Base-by-base conservation (phyloP, 2,797 vertebrate genomes). In the Parauchenoglanis ngamensis region DNA sequence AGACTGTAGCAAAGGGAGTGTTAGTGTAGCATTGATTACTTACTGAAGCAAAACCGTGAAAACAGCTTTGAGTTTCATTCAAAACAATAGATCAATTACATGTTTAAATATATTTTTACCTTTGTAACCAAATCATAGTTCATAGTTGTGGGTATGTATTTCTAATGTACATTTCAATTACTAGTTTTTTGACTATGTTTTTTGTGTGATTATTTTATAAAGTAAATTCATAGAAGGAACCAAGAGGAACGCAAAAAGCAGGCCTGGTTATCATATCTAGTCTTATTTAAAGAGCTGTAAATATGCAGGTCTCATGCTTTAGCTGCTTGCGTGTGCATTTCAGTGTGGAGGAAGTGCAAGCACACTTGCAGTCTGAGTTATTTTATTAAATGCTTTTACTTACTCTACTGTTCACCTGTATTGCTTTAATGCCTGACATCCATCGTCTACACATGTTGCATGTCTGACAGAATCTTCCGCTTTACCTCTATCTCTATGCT, bases 401-500 rank as follows among this genome's bases (percentile, higher is more conserved):
- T 65, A 28, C 57, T 49, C 4, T 83, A 31, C 59, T n/a, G 57
- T n/a, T 67, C 44, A 82, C 44, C 80, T 52, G 8, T 67, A 31
- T 65, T 49, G 13, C 25, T 82, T 65, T 52, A 82, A 65, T 81
- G 28, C 25, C 25, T 49, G 3, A n/a, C 4, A 49, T 65, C 13
- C 7, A n/a, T 81, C 6, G 1, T 28, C 13, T 81, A n/a, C 13
- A 81, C n/a, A 19, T 81, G 57, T 49, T 3, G 1, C 40, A 65
- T 82, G 15, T 65, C 61, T 67, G 80, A 83, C 31, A 19, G 83
- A 10, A 52, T 81, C 56, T 87, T 59, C 67, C 82, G 79, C 85
- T 67, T 83, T 19, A 83, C 81, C 40, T 81, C 59, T 73, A 40
- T 44, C 63, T 49, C 79, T 88, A 65, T 63, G 11, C 40, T 15